Evolutionary conservation across 2,113 vertebrate genomes (phyloP), one percentile per base, ranked within the genome.

Genomic region (Carassius auratus): DNA sequence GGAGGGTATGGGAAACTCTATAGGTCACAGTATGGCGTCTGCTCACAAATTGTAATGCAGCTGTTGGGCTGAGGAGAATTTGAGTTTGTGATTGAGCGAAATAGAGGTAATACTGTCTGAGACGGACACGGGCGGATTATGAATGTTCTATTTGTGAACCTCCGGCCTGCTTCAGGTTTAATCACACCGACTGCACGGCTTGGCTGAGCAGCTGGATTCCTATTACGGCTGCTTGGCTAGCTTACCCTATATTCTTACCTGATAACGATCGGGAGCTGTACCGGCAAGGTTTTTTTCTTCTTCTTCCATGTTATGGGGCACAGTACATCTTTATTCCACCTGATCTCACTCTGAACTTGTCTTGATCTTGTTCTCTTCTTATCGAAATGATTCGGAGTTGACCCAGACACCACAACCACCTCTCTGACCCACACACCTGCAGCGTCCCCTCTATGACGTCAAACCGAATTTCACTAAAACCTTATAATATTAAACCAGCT

Each of bases 171-270:
- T 36, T 21, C 84, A 68, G 14, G 14, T 79, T 69, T 75, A 86
- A 85, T 73, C 55, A 30, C 68, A 89, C 76, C 33, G 74, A 86
- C 71, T 76, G 81, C 42, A 76, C 7, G 5, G 85, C 85, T 86
- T 76, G 85, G 66, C 26, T 66, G 61, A 89, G 87, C 77, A 73
- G 61, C 17, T 50, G 73, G 61, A 83, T 55, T 89, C 81, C 59
- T 85, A 66, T 85, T 83, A 85, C 9, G n/a, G 73, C 66, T 68
- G 48, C 79, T 74, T 42, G 61, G 69, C 69, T 48, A 55, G 19
- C 74, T 21, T 83, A 83, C 76, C 38, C 61, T 52, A 71, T 52
- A 71, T 75, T 82, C 30, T 64, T 42, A 73, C 50, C 61, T 8
- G 75, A 45, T 26, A 64, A 38, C 79, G 21, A 80, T 80, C 64